These are phyloP conservation scores for Microctonus brassicae DNA, from an alignment of 2,888 invertebrate genomes.

Conservation along the genomic window DNA sequence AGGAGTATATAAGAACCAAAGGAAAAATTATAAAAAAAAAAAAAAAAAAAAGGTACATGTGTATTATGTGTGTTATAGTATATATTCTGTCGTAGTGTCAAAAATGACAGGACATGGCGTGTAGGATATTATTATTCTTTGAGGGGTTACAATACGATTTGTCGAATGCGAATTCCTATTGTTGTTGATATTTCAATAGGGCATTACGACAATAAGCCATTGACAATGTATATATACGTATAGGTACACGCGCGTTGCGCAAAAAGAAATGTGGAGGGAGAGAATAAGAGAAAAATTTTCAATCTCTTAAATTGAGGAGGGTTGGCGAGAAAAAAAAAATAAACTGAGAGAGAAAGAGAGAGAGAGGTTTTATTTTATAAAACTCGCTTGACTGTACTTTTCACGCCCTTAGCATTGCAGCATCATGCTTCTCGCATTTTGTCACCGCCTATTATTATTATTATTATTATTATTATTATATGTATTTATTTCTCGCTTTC, in stretches of 20 bases:
- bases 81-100: slow-evolving; percentile 2
- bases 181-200: slow-evolving; percentile 60
- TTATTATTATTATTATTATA: no score
- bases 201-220: slow-evolving; percentile 65
- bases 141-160: slow-evolving; percentile 58
- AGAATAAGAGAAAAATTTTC: slow-evolving; percentile 15
- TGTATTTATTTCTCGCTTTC: neutral
- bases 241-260: slow-evolving; percentile 56
- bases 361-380: slow-evolving; percentile 42
- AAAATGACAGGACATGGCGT: slow-evolving; percentile 8
- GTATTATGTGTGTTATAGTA: neutral
- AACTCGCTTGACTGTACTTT: slow-evolving; percentile 67
- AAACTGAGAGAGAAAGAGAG: neutral
- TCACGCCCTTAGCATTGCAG: slow-evolving; percentile 59
- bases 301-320: slow-evolving; percentile 5
- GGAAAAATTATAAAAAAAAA: neutral
- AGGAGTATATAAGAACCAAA: neutral
- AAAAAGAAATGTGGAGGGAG: slow-evolving; percentile 40
- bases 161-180: slow-evolving; percentile 52
- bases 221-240: no score
- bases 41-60: neutral
- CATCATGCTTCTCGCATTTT: slow-evolving; percentile 15
- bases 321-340: no score
- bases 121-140: slow-evolving; percentile 47
- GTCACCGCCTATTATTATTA: slow-evolving; percentile 2